phyloP scores from a whole-genome alignment of 2,888 invertebrate species.

The Mythimna ferrago region DNA sequence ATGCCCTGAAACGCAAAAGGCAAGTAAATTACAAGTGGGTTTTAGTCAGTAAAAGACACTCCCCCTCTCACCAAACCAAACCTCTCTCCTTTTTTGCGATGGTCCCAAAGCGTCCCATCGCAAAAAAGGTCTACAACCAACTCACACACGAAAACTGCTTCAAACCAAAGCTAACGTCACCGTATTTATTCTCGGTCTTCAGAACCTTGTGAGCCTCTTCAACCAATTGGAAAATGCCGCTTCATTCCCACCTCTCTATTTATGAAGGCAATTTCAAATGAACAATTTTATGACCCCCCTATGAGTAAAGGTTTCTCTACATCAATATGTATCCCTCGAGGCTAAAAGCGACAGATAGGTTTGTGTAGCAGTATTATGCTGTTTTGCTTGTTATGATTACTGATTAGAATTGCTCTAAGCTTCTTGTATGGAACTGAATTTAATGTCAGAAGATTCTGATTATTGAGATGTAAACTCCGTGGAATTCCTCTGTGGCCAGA shows the following conservation, averaged over 20 bases:
- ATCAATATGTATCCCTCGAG: conserved; percentile 15
- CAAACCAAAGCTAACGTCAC: neutral
- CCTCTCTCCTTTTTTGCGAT: too few relatives aligned
- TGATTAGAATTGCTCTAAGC: conserved; percentile 51
- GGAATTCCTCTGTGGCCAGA: neutral
- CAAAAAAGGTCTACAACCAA: too few relatives aligned
- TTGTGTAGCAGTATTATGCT: conserved; percentile 50
- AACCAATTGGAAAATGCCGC: neutral
- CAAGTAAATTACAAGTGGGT: too few relatives aligned
- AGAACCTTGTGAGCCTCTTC: neutral
- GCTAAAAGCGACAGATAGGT: conserved; percentile 51
- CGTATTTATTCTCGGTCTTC: neutral
- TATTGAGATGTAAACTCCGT: neutral
- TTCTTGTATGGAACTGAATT: conserved; percentile 39
- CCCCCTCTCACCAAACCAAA: too few relatives aligned
- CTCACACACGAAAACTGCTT: too few relatives aligned
- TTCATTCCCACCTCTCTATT: conserved; percentile 6
- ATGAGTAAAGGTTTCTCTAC: conserved; percentile 22
- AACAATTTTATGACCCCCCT: conserved; percentile 38
- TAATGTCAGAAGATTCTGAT: conserved; percentile 23
- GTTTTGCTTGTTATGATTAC: conserved; percentile 61
- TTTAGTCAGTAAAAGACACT: too few relatives aligned
- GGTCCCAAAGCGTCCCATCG: too few relatives aligned
- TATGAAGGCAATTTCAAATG: conserved; percentile 19
- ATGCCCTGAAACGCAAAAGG: too few relatives aligned